Base-by-base conservation (phyloP, 2,797 vertebrate genomes). In the Podargus strigoides region DNA sequence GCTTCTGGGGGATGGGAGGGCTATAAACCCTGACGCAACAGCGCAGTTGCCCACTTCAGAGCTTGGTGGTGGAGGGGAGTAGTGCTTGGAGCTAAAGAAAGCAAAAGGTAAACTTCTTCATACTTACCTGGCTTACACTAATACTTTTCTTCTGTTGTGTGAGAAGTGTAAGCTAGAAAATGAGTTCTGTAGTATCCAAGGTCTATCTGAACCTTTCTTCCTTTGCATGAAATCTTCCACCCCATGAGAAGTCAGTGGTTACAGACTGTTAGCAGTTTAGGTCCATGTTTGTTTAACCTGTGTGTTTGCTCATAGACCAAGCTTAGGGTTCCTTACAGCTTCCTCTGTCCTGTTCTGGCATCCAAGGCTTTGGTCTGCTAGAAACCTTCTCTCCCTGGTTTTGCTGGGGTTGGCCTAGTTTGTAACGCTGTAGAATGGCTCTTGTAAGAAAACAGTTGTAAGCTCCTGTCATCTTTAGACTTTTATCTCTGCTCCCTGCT, bases 41-140 rank as follows among this genome's bases (percentile, higher is more conserved):
- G 32, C 46, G 26, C 13, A 20, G 3, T 5, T 47, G 4, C 7
- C 6, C 0, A 1, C 6, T 36, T 53, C 3, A 41, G 28, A 27
- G 6, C 15, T 28, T 69, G 28, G 4, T 46, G 56, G 12, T 72
- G 24, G 14, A 42, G 13, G 7, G 11, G 1, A 26, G 36, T 16
- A 9, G 21, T 17, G 4, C 12, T 69, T 2, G 19, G 28, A 78
- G 28, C 17, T 73, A 46, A 47, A 73, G 11, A 32, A 56, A 68
- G 14, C 1, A 10, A 37, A 66, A 78, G 16, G n/a, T 75, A 44
- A 89, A 28, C 2, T 64, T 10, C 15, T 81, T 87, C 5, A 34
- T 0, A 0, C 5, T 87, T 79, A 58, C 10, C 6, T 22, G 10
- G 4, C 39, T 93, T 79, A 47, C 87, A 47, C 9, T 10, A 11